Evolutionary conservation across 1,140 invertebrate species (phyloP).

Genomic region (Holotrichia oblita): DNA sequence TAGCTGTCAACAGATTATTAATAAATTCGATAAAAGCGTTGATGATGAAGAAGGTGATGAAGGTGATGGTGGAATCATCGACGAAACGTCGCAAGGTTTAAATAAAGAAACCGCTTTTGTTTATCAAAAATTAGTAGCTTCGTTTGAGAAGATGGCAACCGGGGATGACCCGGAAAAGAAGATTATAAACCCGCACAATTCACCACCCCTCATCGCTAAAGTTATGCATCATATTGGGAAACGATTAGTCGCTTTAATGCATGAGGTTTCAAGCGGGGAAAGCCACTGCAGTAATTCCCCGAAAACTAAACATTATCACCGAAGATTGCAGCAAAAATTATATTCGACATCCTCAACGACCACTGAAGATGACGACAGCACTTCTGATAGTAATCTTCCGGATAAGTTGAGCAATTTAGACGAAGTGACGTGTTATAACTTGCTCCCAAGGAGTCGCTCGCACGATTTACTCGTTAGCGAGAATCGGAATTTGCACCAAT

Average conservation of each 20-base stretch:
- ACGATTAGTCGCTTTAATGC: constrained; percentile 88
- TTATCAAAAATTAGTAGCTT: constrained; percentile 84
- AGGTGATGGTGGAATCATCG: constrained; percentile 66
- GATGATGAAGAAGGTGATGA: constrained; percentile 64
- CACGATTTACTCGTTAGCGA: constrained; percentile 77
- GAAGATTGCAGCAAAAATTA: constrained; percentile 66
- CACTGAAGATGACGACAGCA: constrained; percentile 82
- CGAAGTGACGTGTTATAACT: constrained; percentile 51
- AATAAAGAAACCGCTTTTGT: constrained; percentile 82
- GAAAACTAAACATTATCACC: constrained; percentile 64
- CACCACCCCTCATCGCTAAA: constrained; percentile 88
- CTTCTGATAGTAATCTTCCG: constrained; percentile 65
- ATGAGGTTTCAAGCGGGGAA: constrained; percentile 84
- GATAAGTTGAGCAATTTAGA: constrained; percentile 55
- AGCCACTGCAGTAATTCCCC: constrained; percentile 64
- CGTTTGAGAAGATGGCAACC: constrained; percentile 76
- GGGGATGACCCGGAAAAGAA: constrained; percentile 61
- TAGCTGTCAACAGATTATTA: constrained; percentile 88
- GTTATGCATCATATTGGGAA: constrained; percentile 93
- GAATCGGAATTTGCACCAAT: constrained; percentile 61
- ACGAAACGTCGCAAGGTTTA: constrained; percentile 67
- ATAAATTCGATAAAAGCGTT: constrained; percentile 76
- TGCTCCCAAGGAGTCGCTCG: constrained; percentile 75
- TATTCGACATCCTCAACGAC: constrained; percentile 75
- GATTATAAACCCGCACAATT: constrained; percentile 71